Evolutionary conservation across 2,113 vertebrate genomes (phyloP).

Genomic region (Elgaria multicarinata): DNA sequence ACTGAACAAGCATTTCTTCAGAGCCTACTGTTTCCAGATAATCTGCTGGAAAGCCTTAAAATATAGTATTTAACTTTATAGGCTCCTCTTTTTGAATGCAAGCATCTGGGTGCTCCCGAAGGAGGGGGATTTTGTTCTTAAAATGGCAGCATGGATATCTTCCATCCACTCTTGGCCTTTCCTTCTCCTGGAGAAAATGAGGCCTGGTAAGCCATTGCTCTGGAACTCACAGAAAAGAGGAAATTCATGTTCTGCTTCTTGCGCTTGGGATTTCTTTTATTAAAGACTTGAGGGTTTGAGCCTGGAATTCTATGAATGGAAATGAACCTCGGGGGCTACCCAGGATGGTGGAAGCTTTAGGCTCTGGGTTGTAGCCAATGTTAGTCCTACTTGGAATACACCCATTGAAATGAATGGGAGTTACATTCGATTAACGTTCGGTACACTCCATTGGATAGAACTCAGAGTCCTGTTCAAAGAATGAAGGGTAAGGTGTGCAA

Average conservation of each 20-base stretch:
- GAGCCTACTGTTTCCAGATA: constrained; percentile 61
- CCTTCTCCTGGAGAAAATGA: background rate
- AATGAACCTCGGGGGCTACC: background rate
- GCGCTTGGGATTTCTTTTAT: background rate
- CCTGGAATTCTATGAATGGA: background rate
- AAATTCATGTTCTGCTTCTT: constrained; percentile 28
- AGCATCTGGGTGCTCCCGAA: constrained; percentile 23
- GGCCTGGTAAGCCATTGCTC: background rate
- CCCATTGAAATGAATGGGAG: no score
- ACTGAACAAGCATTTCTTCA: constrained; percentile 50
- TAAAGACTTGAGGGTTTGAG: background rate
- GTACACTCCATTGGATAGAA: no score
- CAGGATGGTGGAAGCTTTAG: background rate
- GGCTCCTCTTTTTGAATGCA: background rate
- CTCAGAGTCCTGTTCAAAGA: no score
- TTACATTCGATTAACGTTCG: no score
- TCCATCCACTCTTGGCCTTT: no score
- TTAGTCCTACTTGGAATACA: no score
- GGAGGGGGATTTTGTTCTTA: constrained; percentile 18
- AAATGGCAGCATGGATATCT: background rate
- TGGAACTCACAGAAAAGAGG: background rate
- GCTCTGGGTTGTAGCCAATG: no score
- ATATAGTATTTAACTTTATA: constrained; percentile 54
- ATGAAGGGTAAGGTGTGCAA: background rate
- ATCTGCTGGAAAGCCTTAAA: constrained; percentile 65